phyloP scores from a whole-genome alignment of 2,113 vertebrate species.

The Poecilia latipinna region DNA sequence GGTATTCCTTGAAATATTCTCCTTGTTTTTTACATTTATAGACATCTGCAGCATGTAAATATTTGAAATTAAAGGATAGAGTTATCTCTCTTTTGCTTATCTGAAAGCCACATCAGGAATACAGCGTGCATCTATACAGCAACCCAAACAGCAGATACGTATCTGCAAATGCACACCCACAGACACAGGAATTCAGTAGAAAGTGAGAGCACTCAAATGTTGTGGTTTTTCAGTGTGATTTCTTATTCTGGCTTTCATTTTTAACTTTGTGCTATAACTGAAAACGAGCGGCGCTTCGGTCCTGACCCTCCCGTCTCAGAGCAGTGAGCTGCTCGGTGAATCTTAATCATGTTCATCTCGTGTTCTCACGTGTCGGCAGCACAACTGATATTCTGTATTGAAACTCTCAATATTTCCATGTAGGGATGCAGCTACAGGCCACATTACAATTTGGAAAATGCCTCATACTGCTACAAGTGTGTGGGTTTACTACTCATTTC shows the following conservation, averaged over 20 bases:
- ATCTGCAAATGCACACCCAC: slow-evolving; percentile 61
- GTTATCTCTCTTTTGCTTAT: not conserved
- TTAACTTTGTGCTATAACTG: slow-evolving; percentile 6
- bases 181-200: slow-evolving; percentile 69
- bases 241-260: slow-evolving; percentile 36
- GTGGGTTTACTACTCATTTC: slow-evolving; percentile 40
- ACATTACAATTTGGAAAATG: slow-evolving; percentile 49
- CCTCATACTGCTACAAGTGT: slow-evolving; percentile 35
- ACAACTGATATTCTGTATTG: not conserved
- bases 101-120: slow-evolving; percentile 22
- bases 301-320: not conserved
- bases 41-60: not conserved
- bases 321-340: not conserved
- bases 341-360: not conserved
- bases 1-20: not conserved
- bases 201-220: slow-evolving; percentile 52
- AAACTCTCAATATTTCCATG: slow-evolving; percentile 25
- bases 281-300: slow-evolving; percentile 23
- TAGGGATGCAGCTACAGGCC: slow-evolving; percentile 31
- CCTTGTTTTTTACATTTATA: not conserved
- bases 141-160: slow-evolving; percentile 28
- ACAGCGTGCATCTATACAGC: slow-evolving; percentile 26
- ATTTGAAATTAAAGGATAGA: not conserved
- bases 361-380: not conserved
- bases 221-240: slow-evolving; percentile 59